These are phyloP conservation scores for Eupithecia insigniata DNA, from an alignment of 2,888 invertebrate species.

Conservation along the genomic window DNA sequence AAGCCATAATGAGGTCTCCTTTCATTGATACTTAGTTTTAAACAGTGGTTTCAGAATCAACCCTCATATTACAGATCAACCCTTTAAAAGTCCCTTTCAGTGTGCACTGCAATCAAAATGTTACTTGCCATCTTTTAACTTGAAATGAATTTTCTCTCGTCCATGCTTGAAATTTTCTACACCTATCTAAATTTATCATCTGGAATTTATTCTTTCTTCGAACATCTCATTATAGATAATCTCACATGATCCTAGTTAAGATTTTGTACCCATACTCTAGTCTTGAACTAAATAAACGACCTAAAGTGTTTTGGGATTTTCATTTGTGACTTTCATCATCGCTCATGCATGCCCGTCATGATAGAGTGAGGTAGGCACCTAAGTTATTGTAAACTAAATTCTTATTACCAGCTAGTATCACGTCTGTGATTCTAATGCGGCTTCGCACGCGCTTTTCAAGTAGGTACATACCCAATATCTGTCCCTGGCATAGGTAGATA, in stretches of 20 bases:
- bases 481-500: too few relatives aligned
- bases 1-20: constrained; percentile 6
- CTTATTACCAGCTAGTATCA: too few relatives aligned
- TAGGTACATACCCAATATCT: too few relatives aligned
- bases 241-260: background rate
- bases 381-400: background rate
- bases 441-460: too few relatives aligned
- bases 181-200: too few relatives aligned
- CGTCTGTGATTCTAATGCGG: too few relatives aligned
- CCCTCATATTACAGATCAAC: background rate
- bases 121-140: background rate
- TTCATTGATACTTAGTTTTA: background rate
- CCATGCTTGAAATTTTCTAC: too few relatives aligned
- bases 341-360: background rate
- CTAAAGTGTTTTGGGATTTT: background rate
- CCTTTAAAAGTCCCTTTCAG: background rate
- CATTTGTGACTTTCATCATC: background rate
- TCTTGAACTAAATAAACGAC: constrained; percentile 10
- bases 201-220: background rate
- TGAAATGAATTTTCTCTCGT: background rate
- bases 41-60: background rate
- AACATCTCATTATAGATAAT: background rate
- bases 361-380: too few relatives aligned
- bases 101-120: background rate
- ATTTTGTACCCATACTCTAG: constrained; percentile 13